Evolutionary conservation across 2,888 invertebrate species (phyloP).

Genomic region (Cryptosula pallasiana): DNA sequence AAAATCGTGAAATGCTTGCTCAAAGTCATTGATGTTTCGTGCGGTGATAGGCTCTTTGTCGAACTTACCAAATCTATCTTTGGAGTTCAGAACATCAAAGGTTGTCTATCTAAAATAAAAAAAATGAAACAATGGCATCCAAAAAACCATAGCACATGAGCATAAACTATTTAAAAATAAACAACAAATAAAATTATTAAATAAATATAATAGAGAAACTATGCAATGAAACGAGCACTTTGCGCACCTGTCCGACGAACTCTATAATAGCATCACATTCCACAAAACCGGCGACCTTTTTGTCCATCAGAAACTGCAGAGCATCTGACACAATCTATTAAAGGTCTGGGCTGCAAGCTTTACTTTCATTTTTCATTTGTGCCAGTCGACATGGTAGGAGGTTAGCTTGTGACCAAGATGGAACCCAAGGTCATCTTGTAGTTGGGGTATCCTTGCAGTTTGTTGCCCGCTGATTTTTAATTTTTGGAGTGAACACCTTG

Average conservation of each 20-base stretch:
- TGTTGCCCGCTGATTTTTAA: background rate
- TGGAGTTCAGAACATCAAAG: background rate
- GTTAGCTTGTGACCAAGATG: background rate
- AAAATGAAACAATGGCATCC: no score
- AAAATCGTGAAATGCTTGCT: background rate
- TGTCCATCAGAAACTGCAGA: no score
- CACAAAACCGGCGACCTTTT: background rate
- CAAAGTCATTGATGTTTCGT: background rate
- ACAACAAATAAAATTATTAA: no score
- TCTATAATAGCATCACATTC: background rate
- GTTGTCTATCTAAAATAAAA: background rate
- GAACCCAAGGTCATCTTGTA: background rate
- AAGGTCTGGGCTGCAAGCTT: no score
- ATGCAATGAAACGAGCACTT: no score
- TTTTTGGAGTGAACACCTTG: background rate
- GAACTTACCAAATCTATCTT: background rate
- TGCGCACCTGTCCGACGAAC: background rate
- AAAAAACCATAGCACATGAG: no score
- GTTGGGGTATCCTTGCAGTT: background rate
- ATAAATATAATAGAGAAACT: no score
- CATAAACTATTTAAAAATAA: no score
- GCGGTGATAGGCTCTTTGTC: background rate
- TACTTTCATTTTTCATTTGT: background rate
- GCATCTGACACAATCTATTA: no score
- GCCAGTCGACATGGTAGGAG: background rate